Percentiles rank a stretch among this genome's conserved stretches.
These are phyloP conservation scores for Eupithecia centaureata DNA, from an alignment of 2,888 invertebrate species.

Conservation along the genomic window DNA sequence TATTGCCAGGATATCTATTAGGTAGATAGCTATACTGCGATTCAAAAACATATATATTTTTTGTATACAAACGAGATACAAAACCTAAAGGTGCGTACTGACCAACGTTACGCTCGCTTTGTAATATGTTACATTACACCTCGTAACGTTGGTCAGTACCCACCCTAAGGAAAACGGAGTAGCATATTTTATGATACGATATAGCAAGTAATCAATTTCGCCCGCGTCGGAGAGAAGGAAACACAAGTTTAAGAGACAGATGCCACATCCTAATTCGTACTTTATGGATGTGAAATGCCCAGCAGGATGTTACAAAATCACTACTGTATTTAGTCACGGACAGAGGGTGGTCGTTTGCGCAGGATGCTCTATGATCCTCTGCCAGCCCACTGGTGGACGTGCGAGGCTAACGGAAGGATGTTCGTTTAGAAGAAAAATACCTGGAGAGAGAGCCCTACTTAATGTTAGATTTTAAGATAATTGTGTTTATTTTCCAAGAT, in stretches of 20 bases:
- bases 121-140: too few relatives aligned
- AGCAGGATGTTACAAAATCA: slow-evolving; percentile 99
- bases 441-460: slow-evolving; percentile 77
- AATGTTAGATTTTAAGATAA: slow-evolving; percentile 74
- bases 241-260: slow-evolving; percentile 98
- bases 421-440: slow-evolving; percentile 90
- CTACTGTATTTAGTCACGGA: slow-evolving; percentile 99
- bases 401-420: slow-evolving; percentile 99
- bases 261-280: slow-evolving; percentile 99
- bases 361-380: slow-evolving; percentile 98
- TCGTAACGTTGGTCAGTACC: too few relatives aligned
- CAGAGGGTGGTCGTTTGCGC: slow-evolving; percentile 99
- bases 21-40: too few relatives aligned
- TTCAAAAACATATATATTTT: too few relatives aligned
- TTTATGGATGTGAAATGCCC: slow-evolving; percentile 99
- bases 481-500: slow-evolving; percentile 75
- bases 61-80: too few relatives aligned
- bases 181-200: too few relatives aligned
- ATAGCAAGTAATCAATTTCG: too few relatives aligned
- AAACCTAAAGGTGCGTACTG: too few relatives aligned
- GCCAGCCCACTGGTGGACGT: slow-evolving; percentile 99
- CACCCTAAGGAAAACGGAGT: too few relatives aligned
- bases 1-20: too few relatives aligned
- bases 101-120: too few relatives aligned
- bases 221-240: slow-evolving; percentile 97